These are phyloP conservation scores for Scalopus aquaticus DNA, from an alignment of 2,113 vertebrate genomes.

Conservation along the genomic window DNA sequence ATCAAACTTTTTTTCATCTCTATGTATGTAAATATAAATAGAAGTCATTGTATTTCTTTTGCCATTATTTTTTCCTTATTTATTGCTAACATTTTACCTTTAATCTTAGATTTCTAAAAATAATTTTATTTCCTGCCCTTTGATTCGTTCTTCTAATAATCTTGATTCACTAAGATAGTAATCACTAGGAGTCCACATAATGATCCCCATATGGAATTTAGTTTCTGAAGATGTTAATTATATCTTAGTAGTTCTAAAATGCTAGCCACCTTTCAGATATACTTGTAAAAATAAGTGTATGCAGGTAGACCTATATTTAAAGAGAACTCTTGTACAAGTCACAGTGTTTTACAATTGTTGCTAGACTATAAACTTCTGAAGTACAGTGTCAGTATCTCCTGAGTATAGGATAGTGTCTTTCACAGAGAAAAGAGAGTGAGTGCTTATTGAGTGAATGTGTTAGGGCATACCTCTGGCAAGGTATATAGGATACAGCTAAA, in stretches of 20 bases:
- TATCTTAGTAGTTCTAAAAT: conserved; percentile 21
- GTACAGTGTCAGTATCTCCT: not conserved
- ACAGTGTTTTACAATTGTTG: not conserved
- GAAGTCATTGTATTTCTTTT: conserved; percentile 33
- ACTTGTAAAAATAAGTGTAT: not conserved
- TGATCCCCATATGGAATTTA: conserved; percentile 26
- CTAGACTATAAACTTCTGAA: not conserved
- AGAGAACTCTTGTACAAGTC: not conserved
- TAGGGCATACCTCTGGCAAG: not conserved
- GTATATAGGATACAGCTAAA: not conserved
- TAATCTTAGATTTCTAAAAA: conserved; percentile 37
- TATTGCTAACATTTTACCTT: conserved; percentile 28
- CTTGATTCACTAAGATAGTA: not conserved
- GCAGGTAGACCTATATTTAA: too few species aligned
- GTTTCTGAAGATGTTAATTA: conserved; percentile 19
- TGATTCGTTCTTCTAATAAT: conserved; percentile 23
- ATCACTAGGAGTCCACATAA: not conserved
- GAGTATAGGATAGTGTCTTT: not conserved
- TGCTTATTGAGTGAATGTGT: not conserved
- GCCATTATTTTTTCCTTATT: not conserved
- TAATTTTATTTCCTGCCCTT: conserved; percentile 32
- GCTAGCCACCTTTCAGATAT: not conserved
- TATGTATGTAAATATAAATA: not conserved
- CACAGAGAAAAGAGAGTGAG: not conserved
- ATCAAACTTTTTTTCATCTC: not conserved